Base-by-base conservation (phyloP, 2,797 vertebrate genomes). In the Notamacropus eugenii region DNA sequence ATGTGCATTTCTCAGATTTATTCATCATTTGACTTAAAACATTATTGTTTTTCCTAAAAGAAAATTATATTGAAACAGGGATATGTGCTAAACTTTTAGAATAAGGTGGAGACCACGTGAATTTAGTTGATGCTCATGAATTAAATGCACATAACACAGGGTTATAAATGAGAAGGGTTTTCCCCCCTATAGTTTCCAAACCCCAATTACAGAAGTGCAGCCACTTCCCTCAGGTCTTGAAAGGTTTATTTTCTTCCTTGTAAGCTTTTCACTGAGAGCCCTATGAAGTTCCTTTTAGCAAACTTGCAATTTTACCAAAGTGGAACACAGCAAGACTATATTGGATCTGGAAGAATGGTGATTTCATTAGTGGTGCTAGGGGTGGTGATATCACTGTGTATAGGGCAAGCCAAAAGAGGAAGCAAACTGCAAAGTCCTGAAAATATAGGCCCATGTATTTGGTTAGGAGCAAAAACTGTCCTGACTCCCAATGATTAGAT, bases 201-300 rank as follows among this genome's bases (percentile, higher is more conserved):
- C 22, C 50, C 74, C 74, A 87, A 87, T 87, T 50, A 87, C 27
- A 87, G 74, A 95, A 96, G 91, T 95, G 59, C 10, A 96, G 46
- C 93, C 54, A 67, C 95, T 96, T 97, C 40, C 6, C 94, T 74
- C 16, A 29, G 11, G 58, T 67, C n/a, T 94, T 50, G 97, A 40
- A 59, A n/a, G 5, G 14, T 67, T 93, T 93, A 46, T 93, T 96
- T 96, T 93, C 24, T 46, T 97, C 40, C 93, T 93, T 96, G 56
- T 93, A 93, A 62, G 56, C 95, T 74, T 96, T 96, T 14, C 6
- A 93, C 92, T 59, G 92, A 4, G 28, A 97, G 34, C 29, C n/a
- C 12, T 40, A 16, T 24, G 91, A 90, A 29, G 91, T 96, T 98
- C 97, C 54, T 95, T 97, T 92, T 31, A 97, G 62, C 27, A 95